Evolutionary conservation across 2,113 vertebrate genomes (phyloP), one percentile per base, ranked within the genome.

Genomic region (Centropristis striata): DNA sequence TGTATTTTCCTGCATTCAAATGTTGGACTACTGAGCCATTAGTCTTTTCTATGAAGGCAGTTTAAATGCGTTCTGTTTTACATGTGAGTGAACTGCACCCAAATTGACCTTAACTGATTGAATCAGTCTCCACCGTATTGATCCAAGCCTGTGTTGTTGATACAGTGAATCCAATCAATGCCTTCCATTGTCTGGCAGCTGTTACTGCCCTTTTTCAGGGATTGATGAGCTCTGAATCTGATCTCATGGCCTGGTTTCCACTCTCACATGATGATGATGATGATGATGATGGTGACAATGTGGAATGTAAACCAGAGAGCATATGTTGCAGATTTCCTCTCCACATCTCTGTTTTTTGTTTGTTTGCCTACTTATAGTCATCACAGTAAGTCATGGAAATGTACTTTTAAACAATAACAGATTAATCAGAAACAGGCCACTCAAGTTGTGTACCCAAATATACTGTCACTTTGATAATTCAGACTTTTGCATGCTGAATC

Each of bases 141-240:
- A 88, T 89, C 78, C 9, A 21, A 46, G 61, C 64, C 25, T 42
- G 65, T 81, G 53, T 71, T 78, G 57, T 77, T 36, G 36, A 80
- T 77, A 65, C 27, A 51, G 71, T 69, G 9, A 39, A 28, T 60
- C 68, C 41, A 71, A 74, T 92, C 87, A 80, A 85, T 82, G 65
- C 46, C 61, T 58, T 60, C 7, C 59, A 25, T 71, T 81, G 83
- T 78, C 63, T 75, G 67, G 60, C 72, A 55, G 57, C 67, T 78
- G 71, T 59, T 36, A 36, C 69, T 79, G 80, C 78, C 67, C 66
- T 84, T 89, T 75, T 81, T 80, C 76, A 65, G 60, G 69, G 49
- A 83, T 65, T 78, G 88, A 89, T 92, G 73, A 28, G 54, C 51
- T 68, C 72, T 76, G 72, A 37, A 61, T 73, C 36, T 70, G 42